These are phyloP conservation scores for Agriotes lineatus DNA, from an alignment of 2,888 invertebrate species.

Conservation along the genomic window DNA sequence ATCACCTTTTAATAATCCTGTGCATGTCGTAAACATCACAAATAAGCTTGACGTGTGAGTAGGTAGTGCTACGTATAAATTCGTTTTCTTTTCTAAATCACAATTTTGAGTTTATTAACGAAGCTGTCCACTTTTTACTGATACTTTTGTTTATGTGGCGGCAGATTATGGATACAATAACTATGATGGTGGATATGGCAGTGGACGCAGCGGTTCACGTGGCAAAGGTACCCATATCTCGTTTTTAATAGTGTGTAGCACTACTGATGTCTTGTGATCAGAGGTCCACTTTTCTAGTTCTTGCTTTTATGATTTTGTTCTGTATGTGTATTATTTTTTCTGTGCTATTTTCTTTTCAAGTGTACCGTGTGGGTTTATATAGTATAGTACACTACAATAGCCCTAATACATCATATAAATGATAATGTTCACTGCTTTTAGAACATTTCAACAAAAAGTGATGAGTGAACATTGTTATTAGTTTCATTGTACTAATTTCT, in stretches of 20 bases:
- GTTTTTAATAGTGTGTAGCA: slow-evolving; percentile 43
- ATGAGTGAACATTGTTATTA: no score
- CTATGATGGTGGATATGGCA: slow-evolving; percentile 89
- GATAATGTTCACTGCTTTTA: no score
- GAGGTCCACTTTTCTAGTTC: neutral
- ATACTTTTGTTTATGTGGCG: slow-evolving; percentile 63
- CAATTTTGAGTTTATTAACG: neutral
- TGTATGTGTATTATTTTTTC: neutral
- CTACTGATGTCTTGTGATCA: slow-evolving; percentile 14
- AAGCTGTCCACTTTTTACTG: slow-evolving; percentile 59
- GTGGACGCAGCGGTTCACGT: slow-evolving; percentile 88
- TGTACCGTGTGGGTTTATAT: no score
- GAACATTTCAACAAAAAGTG: no score
- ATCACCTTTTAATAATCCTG: neutral
- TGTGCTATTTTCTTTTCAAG: no score
- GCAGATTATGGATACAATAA: slow-evolving; percentile 91
- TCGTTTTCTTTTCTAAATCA: neutral
- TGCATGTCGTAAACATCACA: neutral
- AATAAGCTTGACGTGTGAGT: neutral
- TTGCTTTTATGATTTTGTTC: no score
- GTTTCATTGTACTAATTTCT: no score
- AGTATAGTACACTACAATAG: no score
- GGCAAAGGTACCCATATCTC: slow-evolving; percentile 78
- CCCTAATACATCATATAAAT: no score
- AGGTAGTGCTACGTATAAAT: neutral